Percentiles rank a stretch among this genome's conserved stretches.
Conservation (phyloP, 2,797 vertebrate genomes). For the Myotis vivesi region DNA sequence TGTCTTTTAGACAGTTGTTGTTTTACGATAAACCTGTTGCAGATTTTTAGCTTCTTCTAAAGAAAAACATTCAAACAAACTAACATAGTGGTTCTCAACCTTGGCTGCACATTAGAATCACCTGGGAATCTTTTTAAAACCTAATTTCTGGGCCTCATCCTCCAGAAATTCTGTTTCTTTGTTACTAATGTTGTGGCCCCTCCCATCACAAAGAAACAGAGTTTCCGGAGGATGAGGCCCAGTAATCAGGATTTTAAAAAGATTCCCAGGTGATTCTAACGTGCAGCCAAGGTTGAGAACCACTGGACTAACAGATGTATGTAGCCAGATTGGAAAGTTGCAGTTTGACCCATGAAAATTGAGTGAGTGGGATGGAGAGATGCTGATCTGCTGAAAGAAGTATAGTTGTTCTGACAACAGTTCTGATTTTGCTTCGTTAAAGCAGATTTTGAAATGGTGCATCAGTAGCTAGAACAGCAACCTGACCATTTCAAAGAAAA, state of each 20-base stretch:
- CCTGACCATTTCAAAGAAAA: slow-evolving; percentile 18
- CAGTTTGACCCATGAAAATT: neutral
- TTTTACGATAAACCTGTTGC: neutral
- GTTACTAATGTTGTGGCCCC: no score
- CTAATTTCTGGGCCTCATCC: no score
- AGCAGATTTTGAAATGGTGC: slow-evolving; percentile 15
- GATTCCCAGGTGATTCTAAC: no score
- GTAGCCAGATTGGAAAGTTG: neutral
- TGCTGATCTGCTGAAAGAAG: neutral
- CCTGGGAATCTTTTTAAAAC: no score
- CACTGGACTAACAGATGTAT: neutral
- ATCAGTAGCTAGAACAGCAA: neutral
- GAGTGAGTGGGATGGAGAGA: neutral
- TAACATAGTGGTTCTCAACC: neutral
- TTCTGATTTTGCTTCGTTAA: neutral
- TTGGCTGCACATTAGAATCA: no score
- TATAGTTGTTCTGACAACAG: neutral
- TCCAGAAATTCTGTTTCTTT: no score
- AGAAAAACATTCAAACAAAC: neutral
- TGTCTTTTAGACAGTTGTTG: neutral
- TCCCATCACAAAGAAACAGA: no score
- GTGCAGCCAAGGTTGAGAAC: no score
- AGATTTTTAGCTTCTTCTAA: neutral
- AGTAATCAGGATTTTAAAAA: no score
- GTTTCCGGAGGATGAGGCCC: no score